Conservation (phyloP, 2,888 invertebrate genomes). For the Diaprepes abbreviatus region DNA sequence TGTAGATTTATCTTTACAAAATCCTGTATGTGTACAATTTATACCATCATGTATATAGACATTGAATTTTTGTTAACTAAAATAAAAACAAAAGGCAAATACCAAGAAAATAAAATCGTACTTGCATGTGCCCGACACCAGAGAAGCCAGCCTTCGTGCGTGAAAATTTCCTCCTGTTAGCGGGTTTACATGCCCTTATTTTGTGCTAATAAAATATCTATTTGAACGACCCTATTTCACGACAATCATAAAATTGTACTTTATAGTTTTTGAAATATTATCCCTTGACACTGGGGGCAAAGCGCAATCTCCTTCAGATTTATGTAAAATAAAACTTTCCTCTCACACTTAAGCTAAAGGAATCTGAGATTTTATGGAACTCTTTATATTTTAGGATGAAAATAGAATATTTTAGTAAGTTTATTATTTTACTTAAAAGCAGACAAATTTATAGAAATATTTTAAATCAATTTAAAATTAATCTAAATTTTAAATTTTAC, state of each 20-base stretch:
- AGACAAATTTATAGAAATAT: too few species aligned
- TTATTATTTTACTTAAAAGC: too few species aligned
- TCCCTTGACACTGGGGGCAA: slow-evolving; percentile 18
- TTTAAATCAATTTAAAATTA: too few species aligned
- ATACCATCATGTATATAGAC: neutral
- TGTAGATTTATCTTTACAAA: too few species aligned
- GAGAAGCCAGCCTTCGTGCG: slow-evolving; percentile 36
- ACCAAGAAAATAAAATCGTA: slow-evolving; percentile 35
- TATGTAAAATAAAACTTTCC: slow-evolving; percentile 6
- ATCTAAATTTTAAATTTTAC: too few species aligned
- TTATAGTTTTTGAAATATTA: slow-evolving; percentile 30
- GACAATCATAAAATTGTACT: slow-evolving; percentile 33
- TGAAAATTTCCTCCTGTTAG: slow-evolving; percentile 34
- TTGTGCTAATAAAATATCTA: slow-evolving; percentile 43
- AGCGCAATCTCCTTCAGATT: slow-evolving; percentile 4
- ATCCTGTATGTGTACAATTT: too few species aligned
- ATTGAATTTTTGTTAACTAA: slow-evolving; percentile 4
- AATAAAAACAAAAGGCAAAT: slow-evolving; percentile 25
- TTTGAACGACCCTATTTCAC: slow-evolving; percentile 40
- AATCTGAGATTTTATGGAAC: slow-evolving; percentile 11
- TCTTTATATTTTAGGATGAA: too few species aligned
- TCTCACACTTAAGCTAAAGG: slow-evolving; percentile 2
- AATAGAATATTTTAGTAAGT: too few species aligned
- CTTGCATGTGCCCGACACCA: slow-evolving; percentile 45
- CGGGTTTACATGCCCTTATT: slow-evolving; percentile 32